These are phyloP conservation scores for Vulpes lagopus DNA, from an alignment of 2,113 vertebrate species.

Conservation along the genomic window DNA sequence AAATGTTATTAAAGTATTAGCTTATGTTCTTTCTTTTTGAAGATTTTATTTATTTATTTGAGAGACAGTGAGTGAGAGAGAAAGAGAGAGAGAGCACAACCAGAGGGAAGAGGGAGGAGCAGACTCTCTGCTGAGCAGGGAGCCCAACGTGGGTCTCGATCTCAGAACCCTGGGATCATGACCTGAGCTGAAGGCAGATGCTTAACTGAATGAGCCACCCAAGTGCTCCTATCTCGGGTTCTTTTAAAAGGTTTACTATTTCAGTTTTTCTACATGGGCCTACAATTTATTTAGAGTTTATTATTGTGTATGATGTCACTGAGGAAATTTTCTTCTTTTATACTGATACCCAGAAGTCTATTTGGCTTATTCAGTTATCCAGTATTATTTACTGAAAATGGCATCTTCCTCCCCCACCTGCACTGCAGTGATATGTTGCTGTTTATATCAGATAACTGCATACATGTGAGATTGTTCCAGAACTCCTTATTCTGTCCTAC, in stretches of 20 bases:
- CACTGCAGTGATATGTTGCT: accelerated
- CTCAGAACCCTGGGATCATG: neutral
- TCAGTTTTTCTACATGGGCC: neutral
- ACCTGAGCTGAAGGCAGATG: neutral
- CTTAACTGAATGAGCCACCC: neutral
- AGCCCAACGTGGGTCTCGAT: neutral
- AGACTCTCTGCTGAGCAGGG: neutral
- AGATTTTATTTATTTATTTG: neutral
- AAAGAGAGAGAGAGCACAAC: neutral
- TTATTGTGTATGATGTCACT: neutral
- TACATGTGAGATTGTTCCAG: neutral
- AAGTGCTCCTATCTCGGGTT: neutral
- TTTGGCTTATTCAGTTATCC: neutral
- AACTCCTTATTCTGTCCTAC: neutral
- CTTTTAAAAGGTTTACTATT: neutral
- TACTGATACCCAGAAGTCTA: neutral
- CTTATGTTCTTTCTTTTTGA: neutral
- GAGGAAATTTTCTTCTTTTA: neutral
- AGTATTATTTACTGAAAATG: neutral
- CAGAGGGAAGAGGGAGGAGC: neutral
- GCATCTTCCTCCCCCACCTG: neutral
- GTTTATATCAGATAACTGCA: no score
- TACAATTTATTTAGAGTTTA: neutral
- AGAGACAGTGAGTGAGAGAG: neutral
- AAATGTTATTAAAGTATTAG: neutral